Base-by-base conservation (phyloP, 2,888 invertebrate genomes). In the Cataglyphis cursor region DNA sequence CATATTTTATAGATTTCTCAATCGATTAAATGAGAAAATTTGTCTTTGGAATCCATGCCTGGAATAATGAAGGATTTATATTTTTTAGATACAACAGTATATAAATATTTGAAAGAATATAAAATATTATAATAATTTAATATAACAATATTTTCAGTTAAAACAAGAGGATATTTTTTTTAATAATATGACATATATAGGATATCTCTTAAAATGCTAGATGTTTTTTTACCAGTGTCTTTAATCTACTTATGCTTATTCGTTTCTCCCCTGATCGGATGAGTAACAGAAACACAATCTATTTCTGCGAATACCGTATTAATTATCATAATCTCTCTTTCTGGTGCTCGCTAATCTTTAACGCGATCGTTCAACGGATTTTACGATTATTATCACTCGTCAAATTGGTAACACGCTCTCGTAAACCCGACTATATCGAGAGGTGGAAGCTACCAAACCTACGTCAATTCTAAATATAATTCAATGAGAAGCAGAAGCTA, bases 401-500 rank as follows among this genome's bases (percentile, higher is more conserved):
- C 59, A 81, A 68, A 83, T 84, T 54, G 70, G n/a, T 51, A 65
- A 72, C 74, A 15, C 24, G 51, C 41, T 54, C 68, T 65, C 73
- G 44, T 44, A 61, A 80, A 66, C 35, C 41, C 35, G 57, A 41
- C 18, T 78, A 21, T 38, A 38, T 9, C 48, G 10, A 41, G 73
- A 68, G 64, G 65, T 81, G 84, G 83, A 85, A 81, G 81, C 62
- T 24, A 72, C 65, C 74, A 85, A 74, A 83, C 78, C 74, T 74
- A 83, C 92, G 91, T 92, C 92, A 91, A 76, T 82, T 90, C 93
- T 93, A 93, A 92, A 93, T 92, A 92, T 90, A 93, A 88, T 85
- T 73, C 75, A 70, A 80, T 76, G 82, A 84, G 65, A 85, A 41
- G 74, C 44, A 62, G 74, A 74, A 70, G 75, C 59, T 78, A 44